Base-by-base conservation (phyloP, 35 echinoderm and acorn worm genomes). In the Ophiothrix spiculata region DNA sequence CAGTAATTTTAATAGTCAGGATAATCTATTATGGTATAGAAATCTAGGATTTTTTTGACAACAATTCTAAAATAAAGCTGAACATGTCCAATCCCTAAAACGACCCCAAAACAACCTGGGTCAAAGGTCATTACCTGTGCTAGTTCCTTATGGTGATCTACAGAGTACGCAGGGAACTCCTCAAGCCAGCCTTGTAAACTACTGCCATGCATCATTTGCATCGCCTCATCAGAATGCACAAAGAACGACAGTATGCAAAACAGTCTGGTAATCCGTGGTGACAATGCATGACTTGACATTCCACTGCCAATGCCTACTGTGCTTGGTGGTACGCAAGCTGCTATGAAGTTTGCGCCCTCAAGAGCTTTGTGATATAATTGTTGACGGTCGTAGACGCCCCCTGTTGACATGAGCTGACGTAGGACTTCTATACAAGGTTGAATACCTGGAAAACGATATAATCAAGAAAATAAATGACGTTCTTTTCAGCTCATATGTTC, bases 121-220 rank as follows among this genome's bases (percentile, higher is more conserved):
- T 78, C 32, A 36, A 32, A 15, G 31, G 10, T 33, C 38, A 54
- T 76, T 29, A 97, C 94, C 87, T 90, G 87, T 15, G 94, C 79
- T 21, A 97, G 76, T 84, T 97, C 84, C 75, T 90, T 56, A 39
- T 93, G 94, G 37, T 90, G 91, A 69, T 80, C 81, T 4, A 97
- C 79, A 10, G 94, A 97, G 40, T 97, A 97, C 0, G 94, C 91
- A 3, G 94, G 94, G 64, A 97, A 97, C 41, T 97, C 94, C 76
- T 97, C 94, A 49, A 97, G 56, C 94, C 94, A 97, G 16, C 85
- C 84, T 33, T 90, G 91, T 32, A 97, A 74, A 16, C 84, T 92
- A 31, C 78, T 29, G 1, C 88, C 35, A 39, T 97, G 87, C 75
- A 97, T 28, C 12, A 60, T 35, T 11, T 86, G 40, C 15, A 90